phyloP scores from a whole-genome alignment of 2,797 vertebrate genomes.

The Argyrosomus regius region DNA sequence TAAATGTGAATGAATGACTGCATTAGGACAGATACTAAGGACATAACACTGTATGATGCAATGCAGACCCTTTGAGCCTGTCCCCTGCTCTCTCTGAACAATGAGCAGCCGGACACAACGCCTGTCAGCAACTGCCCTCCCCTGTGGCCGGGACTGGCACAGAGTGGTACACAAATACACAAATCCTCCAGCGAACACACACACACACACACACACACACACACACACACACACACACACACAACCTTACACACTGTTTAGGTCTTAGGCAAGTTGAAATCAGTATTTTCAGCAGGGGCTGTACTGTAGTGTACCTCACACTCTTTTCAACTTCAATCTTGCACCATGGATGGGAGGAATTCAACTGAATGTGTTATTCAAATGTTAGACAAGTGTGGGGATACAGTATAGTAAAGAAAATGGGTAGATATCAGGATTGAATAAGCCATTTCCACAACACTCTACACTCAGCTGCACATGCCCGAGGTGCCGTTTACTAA shows the following conservation, averaged over 20 bases:
- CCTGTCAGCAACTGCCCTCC: conserved; percentile 63
- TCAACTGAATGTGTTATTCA: conserved; percentile 6
- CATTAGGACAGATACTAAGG: conserved; percentile 37
- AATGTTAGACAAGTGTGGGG: not conserved
- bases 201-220: not conserved
- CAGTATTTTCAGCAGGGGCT: conserved; percentile 20
- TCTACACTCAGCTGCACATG: conserved; percentile 2
- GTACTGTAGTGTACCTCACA: not conserved
- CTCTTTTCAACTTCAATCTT: conserved; percentile 17
- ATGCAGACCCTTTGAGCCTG: conserved; percentile 50
- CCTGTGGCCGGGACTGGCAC: conserved; percentile 59
- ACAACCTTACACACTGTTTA: not conserved
- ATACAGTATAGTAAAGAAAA: conserved; percentile 19
- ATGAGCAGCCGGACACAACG: conserved; percentile 64
- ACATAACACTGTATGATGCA: conserved; percentile 37
- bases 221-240: no score
- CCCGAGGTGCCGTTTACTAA: conserved; percentile 31
- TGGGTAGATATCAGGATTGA: conserved; percentile 8
- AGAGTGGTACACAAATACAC: conserved; percentile 55
- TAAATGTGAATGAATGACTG: conserved; percentile 30
- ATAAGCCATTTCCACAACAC: conserved; percentile 26
- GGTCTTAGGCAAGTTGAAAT: conserved; percentile 10
- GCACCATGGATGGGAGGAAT: not conserved
- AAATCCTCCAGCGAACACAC: conserved; percentile 22
- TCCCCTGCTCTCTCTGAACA: conserved; percentile 61